A percentile compares a stretch with the other conserved stretches of the same genome.
These are phyloP conservation scores for Andricus quercusramuli DNA, from an alignment of 2,888 invertebrate genomes.

Conservation along the genomic window DNA sequence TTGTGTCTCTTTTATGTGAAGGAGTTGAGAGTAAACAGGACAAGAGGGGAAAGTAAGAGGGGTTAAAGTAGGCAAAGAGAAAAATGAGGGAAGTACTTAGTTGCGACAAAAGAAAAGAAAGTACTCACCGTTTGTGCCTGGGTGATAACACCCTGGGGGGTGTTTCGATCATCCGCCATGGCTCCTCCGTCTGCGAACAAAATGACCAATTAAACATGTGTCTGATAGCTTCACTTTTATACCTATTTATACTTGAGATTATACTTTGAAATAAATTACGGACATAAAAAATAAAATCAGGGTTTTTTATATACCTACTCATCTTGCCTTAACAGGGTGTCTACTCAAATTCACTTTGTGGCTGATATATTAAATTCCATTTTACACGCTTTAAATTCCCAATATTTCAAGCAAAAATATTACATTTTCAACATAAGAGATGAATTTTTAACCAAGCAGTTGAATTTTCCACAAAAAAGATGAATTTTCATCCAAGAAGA, in stretches of 20 bases:
- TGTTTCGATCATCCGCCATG: slow-evolving; percentile 73
- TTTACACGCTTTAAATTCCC: too few relatives aligned
- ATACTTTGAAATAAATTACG: too few relatives aligned
- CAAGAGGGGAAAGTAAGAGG: neutral
- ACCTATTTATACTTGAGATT: neutral
- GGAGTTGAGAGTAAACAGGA: slow-evolving; percentile 17
- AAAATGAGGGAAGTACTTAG: slow-evolving; percentile 18
- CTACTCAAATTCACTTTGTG: too few relatives aligned
- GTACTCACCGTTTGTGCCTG: slow-evolving; percentile 70
- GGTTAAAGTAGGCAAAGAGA: neutral
- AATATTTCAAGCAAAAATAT: too few relatives aligned
- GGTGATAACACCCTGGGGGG: slow-evolving; percentile 69
- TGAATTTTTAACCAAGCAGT: too few relatives aligned
- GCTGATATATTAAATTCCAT: too few relatives aligned
- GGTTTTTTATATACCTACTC: too few relatives aligned
- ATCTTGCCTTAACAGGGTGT: too few relatives aligned
- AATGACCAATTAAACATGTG: slow-evolving; percentile 14
- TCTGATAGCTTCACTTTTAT: neutral
- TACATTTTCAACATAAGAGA: too few relatives aligned
- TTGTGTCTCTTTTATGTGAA: slow-evolving; percentile 25
- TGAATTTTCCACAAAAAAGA: too few relatives aligned
- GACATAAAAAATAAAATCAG: too few relatives aligned
- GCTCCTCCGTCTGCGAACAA: slow-evolving; percentile 65
- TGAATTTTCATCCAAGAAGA: too few relatives aligned
- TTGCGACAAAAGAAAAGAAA: slow-evolving; percentile 33